A percentile compares a stretch with the other conserved stretches of the same genome.
phyloP scores from a whole-genome alignment of 2,888 invertebrate genomes.

The Apotomis turbidana region DNA sequence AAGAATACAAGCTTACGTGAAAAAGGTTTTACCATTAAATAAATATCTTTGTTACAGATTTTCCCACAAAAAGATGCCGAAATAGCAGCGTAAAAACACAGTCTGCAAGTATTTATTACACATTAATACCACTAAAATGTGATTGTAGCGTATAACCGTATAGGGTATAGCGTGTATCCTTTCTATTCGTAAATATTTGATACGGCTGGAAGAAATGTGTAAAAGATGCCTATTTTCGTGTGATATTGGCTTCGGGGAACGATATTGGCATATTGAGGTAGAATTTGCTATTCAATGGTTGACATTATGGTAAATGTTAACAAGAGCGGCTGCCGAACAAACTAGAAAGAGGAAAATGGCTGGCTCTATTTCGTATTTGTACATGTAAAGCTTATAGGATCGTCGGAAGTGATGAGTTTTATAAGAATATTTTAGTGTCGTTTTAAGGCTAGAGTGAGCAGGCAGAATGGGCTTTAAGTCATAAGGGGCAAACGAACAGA shows the following conservation, averaged over 20 bases:
- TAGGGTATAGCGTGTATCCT: neutral
- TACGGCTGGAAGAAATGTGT: neutral
- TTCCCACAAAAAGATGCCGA: neutral
- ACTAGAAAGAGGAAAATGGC: conserved; percentile 14
- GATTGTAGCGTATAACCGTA: conserved; percentile 16
- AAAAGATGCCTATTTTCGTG: conserved; percentile 1
- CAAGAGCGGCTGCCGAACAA: conserved; percentile 11
- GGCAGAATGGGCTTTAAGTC: too few species aligned
- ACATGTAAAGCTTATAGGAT: neutral
- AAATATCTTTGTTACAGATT: neutral
- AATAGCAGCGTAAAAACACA: neutral
- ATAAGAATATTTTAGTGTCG: too few species aligned
- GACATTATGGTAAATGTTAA: conserved; percentile 29
- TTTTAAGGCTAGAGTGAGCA: too few species aligned
- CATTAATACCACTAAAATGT: conserved; percentile 20
- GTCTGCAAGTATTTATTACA: conserved; percentile 10
- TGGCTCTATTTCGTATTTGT: neutral
- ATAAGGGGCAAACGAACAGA: too few species aligned
- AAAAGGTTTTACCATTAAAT: too few species aligned
- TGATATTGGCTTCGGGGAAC: neutral
- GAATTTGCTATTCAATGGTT: conserved; percentile 23
- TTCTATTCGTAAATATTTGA: neutral
- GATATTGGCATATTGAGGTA: conserved; percentile 12
- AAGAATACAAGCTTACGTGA: too few species aligned
- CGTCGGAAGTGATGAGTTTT: neutral